Evolutionary conservation across 2,797 vertebrate species (phyloP), one percentile per base, ranked within the genome.

Genomic region (Emydoidea blandingii): DNA sequence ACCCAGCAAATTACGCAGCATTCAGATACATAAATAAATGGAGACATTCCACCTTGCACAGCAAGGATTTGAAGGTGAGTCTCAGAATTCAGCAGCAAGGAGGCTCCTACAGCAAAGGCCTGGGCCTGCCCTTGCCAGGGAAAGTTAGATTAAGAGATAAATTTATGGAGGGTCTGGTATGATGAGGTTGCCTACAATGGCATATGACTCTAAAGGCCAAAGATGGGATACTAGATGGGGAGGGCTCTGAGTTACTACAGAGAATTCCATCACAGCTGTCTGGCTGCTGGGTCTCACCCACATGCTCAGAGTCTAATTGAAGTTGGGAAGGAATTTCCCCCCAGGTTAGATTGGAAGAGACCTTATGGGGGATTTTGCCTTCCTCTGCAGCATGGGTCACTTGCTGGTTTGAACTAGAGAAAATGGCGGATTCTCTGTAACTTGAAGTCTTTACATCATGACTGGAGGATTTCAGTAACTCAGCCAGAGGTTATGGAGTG

Each of bases 81-180:
- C 80, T 53, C 54, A 52, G 23, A 47, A 27, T 0, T 0, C 1
- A 1, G 81, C 47, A 68, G 83, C 27, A 29, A 31, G 78, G 14
- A 15, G 2, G 53, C 25, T 49, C 47, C 19, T 29, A 3, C 1
- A 6, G 72, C 1, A 65, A 31, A 59, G 65, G 3, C 1, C 18
- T 91, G 88, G 56, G 2, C 37, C 41, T 23, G 29, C 1, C 21
- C 62, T 59, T 54, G 0, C 0, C 47, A 10, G 9, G 53, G 27
- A 50, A 49, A 34, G 1, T 31, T 11, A 8, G 47, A 15, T 86
- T 23, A 54, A 53, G 41, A 44, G 23, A 53, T 18, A 87, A 34
- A 5, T 68, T 3, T 72, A 25, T 10, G 21, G 10, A 23, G 37
- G 19, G 68, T 5, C 5, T 12, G 68, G 21, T 12, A 41, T 23